Conservation (phyloP, 64 coral and sea anemone species). For the Pachyseris speciosa region DNA sequence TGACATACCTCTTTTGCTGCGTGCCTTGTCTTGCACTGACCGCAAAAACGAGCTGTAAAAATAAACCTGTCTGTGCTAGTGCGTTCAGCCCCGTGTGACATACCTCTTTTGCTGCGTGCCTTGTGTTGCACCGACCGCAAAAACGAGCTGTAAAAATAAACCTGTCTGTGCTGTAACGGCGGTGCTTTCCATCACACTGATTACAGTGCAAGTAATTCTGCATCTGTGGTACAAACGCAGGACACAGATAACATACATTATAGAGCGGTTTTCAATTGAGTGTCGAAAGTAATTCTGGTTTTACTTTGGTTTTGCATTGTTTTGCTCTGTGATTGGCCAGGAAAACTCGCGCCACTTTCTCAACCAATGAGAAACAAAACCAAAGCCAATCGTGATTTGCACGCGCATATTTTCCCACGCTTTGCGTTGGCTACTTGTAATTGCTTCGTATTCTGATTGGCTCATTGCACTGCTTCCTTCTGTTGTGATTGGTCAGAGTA, state of each 20-base stretch:
- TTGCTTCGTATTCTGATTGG: too few species aligned
- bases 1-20: conserved; percentile 56
- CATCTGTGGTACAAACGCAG: not conserved
- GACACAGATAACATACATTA: not conserved
- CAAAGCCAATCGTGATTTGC: too few species aligned
- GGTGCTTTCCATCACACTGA: conserved; percentile 50
- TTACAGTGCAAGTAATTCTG: conserved; percentile 46
- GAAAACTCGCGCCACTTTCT: too few species aligned
- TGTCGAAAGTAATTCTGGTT: not conserved
- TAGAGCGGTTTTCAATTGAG: not conserved
- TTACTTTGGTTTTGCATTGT: too few species aligned
- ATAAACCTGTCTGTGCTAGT: conserved; percentile 29
- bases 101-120: conserved; percentile 74
- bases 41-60: not conserved
- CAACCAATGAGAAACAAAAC: too few species aligned
- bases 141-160: conserved; percentile 27
- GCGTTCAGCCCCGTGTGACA: too few species aligned
- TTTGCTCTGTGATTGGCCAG: too few species aligned
- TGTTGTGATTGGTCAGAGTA: too few species aligned
- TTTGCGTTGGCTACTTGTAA: too few species aligned
- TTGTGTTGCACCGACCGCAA: conserved; percentile 46
- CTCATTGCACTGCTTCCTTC: too few species aligned
- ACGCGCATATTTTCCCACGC: too few species aligned
- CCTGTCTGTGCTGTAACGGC: conserved; percentile 34
- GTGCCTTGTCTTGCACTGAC: conserved; percentile 49